Evolutionary conservation across 2,888 invertebrate genomes (phyloP), one percentile per base, ranked within the genome.

Genomic region (Margaritifera margaritifera): DNA sequence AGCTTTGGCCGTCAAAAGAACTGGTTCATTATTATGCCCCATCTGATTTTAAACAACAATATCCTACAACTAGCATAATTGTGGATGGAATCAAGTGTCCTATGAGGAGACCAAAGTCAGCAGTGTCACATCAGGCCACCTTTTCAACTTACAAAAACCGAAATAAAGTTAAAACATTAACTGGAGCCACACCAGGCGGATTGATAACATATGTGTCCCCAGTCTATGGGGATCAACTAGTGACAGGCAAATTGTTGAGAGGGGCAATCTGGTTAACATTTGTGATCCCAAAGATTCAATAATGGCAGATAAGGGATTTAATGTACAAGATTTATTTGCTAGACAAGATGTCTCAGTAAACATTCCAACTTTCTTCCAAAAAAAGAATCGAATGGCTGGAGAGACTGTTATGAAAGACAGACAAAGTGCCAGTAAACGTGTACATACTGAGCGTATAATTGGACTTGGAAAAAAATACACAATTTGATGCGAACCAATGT

Each of bases 1-100:
- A 74, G 27, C 62, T 63, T 22, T 81, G 78, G 75, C 79, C 79
- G 60, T 18, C 18, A 19, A 19, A 71, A 54, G 71, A 79, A n/a
- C 25, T 77, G 27, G 78, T 82, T 15, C 52, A 64, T 15, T 72
- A 66, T 59, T 79, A 70, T 58, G 25, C 64, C 51, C 81, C 80
- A 51, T 18, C 52, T 22, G 75, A 74, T 69, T 82, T 82, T 64
- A 74, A 68, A 60, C 8, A 11, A 11, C 66, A 75, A 19, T 82
- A 72, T 71, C 79, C 81, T 20, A 67, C 58, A 15, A 83, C 81
- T 6, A 53, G 80, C 31, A 68, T 79, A 2, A 78, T 79, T 55
- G 57, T 81, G 31, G 77, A 82, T 75, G 78, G 80, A 24, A 80
- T 77, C 22, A 81, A 83, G 66, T 78, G 75, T 42, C 80, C 80